Evolutionary conservation across 2,113 vertebrate species (phyloP), one percentile per base, ranked within the genome.

Genomic region (Cheirogaleus medius): DNA sequence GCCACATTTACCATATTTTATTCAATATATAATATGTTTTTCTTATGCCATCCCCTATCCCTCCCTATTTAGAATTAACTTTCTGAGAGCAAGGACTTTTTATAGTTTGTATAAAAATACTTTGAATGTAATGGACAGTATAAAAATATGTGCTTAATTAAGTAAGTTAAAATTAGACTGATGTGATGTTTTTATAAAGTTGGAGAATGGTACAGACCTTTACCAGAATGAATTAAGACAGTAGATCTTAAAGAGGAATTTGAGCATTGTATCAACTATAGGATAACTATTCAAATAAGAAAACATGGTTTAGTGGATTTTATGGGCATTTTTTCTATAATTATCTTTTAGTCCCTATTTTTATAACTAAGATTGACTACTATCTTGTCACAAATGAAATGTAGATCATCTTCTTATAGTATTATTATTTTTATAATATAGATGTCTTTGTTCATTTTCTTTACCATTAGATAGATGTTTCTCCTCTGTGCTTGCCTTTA

Each of bases 381-480:
- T 87, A 5, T 68, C 15, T 87, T 86, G 23, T 82, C 23, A 8
- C 18, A 44, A 58, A 60, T 17, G 27, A 63, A 87, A 63, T 84
- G 4, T 86, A 1, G 90, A 27, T 73, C 25, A 63, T 88, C 29
- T 64, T 86, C 23, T 44, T 88, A 34, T 76, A 81, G 10, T 60
- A 27, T 60, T 6, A 20, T 54, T 54, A 54, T 54, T 54, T 18
- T 54, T 52, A 13, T 21, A 66, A 4, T 49, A 74, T 52, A 54
- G 21, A 37, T 68, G 21, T 94, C 74, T 92, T 17, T 86, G 20
- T 83, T 95, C 66, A 47, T 96, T 87, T 96, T 52, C 27, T 58
- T 87, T n/a, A 29, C 23, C 42, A 69, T 94, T 68, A 64, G 44
- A 23, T 68, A 64, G 44, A 23, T 90, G 78, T 58, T 87, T 34